Conservation (phyloP, 2,797 vertebrate species). For the Pangasius larnaudii region DNA sequence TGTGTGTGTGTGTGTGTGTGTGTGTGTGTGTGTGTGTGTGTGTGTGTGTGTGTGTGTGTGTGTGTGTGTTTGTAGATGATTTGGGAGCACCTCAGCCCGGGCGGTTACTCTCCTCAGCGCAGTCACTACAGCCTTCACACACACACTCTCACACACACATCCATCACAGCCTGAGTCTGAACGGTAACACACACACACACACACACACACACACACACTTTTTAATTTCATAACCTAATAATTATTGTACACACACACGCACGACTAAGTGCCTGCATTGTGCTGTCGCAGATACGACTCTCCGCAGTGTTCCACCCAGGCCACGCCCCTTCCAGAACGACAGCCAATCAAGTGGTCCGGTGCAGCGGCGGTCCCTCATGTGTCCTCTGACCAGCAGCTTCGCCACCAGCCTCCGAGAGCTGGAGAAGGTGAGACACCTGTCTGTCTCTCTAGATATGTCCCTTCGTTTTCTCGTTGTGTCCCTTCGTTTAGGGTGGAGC, state of each 20-base stretch:
- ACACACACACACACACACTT: neutral
- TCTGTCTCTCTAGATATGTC: neutral
- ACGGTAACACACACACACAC: constrained; percentile 66
- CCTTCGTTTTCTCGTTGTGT: neutral
- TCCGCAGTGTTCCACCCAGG: constrained; percentile 61
- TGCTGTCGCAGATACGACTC: constrained; percentile 72
- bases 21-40: constrained; percentile 66
- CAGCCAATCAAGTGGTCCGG: neutral
- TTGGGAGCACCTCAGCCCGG: constrained; percentile 91
- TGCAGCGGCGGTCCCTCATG: constrained; percentile 71
- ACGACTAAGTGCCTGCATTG: neutral
- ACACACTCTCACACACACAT: constrained; percentile 83
- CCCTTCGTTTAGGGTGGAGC: neutral
- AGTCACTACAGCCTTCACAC: constrained; percentile 89
- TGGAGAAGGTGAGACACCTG: constrained; percentile 85
- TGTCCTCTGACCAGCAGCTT: constrained; percentile 92
- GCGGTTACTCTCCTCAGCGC: constrained; percentile 79
- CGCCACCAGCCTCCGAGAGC: constrained; percentile 89
- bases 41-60: neutral
- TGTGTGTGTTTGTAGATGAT: constrained; percentile 86
- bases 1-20: constrained; percentile 48
- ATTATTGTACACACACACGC: neutral
- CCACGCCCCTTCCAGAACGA: constrained; percentile 63
- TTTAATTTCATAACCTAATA: neutral
- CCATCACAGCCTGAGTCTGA: constrained; percentile 85